A percentile compares a stretch with the other conserved stretches of the same genome.
These are phyloP conservation scores for Phaenicophaeus curvirostris DNA, from an alignment of 2,797 vertebrate species.

Conservation along the genomic window DNA sequence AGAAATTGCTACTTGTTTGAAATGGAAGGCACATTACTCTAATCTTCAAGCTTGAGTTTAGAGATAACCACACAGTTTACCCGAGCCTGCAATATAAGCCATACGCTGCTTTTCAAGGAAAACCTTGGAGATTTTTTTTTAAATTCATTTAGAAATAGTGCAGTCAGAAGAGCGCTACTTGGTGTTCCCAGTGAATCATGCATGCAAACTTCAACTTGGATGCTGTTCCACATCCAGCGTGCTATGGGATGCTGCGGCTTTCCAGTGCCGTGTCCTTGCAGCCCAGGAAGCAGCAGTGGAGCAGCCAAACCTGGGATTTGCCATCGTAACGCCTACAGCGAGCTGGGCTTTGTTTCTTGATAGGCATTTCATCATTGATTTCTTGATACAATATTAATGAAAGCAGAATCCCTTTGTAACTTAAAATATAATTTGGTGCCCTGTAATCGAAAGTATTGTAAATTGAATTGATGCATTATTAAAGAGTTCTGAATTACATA, in stretches of 20 bases:
- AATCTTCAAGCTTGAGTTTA: neutral
- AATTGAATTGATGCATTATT: slow-evolving; percentile 12
- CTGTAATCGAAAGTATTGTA: neutral
- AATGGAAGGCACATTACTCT: neutral
- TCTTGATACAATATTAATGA: neutral
- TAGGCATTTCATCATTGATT: slow-evolving; percentile 31
- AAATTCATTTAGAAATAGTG: accelerated
- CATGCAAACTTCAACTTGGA: neutral
- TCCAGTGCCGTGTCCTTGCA: neutral
- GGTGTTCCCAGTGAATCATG: neutral
- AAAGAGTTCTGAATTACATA: neutral
- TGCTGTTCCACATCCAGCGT: neutral
- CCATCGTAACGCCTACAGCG: neutral
- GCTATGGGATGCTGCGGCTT: neutral
- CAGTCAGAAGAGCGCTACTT: neutral
- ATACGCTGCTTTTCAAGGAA: neutral
- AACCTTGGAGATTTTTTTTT: no score
- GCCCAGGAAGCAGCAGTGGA: neutral
- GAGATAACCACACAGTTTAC: accelerated
- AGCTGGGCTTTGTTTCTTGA: slow-evolving; percentile 5
- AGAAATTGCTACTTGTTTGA: neutral
- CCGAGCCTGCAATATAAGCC: neutral
- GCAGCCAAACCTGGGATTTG: neutral
- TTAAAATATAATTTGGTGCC: neutral
- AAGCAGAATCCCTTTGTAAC: neutral